These are phyloP conservation scores for Helostoma temminkii DNA, from an alignment of 2,797 vertebrate genomes.

Conservation along the genomic window DNA sequence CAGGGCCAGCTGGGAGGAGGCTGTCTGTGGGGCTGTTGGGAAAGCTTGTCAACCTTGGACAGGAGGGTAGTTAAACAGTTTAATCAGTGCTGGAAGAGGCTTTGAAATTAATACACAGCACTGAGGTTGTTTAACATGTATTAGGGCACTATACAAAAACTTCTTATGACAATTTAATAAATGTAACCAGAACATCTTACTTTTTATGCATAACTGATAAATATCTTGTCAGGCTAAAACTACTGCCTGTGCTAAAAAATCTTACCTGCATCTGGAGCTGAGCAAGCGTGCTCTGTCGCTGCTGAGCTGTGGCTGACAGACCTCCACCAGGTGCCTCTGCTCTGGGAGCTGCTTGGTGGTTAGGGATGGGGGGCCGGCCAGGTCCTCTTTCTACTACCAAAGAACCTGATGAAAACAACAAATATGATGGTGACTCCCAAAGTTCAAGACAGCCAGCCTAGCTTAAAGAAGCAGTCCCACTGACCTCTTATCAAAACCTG, in stretches of 20 bases:
- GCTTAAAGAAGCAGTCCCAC: no score
- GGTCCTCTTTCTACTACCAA: constrained; percentile 82
- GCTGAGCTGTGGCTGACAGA: constrained; percentile 73
- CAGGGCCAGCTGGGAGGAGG: constrained; percentile 84
- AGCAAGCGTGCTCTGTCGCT: constrained; percentile 85
- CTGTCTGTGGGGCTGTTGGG: constrained; percentile 83
- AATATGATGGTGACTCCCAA: background rate
- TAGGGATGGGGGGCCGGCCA: constrained; percentile 68
- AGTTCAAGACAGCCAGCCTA: no score
- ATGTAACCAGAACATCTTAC: no score
- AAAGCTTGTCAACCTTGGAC: constrained; percentile 85
- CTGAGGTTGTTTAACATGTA: background rate
- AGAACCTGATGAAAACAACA: constrained; percentile 72
- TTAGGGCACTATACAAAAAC: background rate
- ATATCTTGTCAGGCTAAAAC: background rate
- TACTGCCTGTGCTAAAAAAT: background rate
- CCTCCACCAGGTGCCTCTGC: constrained; percentile 65
- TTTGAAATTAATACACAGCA: background rate
- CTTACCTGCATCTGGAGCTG: constrained; percentile 88
- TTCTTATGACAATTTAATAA: background rate
- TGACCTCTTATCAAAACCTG: no score
- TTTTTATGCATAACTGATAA: background rate
- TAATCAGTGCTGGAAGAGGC: constrained; percentile 10
- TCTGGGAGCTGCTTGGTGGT: constrained; percentile 73
- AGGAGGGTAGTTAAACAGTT: constrained; percentile 39